Base-by-base conservation (phyloP, 2,113 vertebrate species). In the Chionis minor region DNA sequence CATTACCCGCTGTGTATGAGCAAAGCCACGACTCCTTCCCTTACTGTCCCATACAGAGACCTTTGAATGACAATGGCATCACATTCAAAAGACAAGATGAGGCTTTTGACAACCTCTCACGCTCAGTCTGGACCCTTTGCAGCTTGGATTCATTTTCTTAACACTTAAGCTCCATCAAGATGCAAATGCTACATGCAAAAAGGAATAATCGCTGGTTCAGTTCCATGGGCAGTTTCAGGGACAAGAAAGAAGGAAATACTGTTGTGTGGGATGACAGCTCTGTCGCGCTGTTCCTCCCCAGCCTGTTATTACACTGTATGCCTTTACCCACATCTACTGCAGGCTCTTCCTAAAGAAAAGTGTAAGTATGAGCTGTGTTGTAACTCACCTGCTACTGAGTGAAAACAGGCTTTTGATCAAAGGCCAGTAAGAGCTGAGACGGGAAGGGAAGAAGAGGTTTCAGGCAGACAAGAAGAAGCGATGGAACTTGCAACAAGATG, bases 11-110 rank as follows among this genome's bases (percentile, higher is more conserved):
- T 81, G 51, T 51, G 42, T 38, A 2, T 3, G 17, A 92, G 63
- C 67, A 55, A 52, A 87, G n/a, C 45, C 26, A 3, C 72, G 27
- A 2, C 62, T 74, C 24, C 27, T 65, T 51, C 18, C 71, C 16
- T 67, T 6, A 4, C 71, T 59, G 63, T 33, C 51, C 66, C 59
- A 19, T 3, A 28, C 45, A 79, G 49, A 66, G 40, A 56, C 49
- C 58, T 69, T 4, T 35, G 32, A 24, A 28, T 22, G 51, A 19
- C 74, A n/a, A 27, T 21, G 33, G 51, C 47, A 47, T 6, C 3
- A 0, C 2, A 0, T 20, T 40, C 66, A 66, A 47, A 73, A 27
- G 9, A 24, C 18, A n/a, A 8, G 4, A 30, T 35, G 26, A 77
- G 35, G n/a, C 14, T 67, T 58, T 44, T 61, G 56, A 65, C 28